Base-by-base conservation (phyloP, 2,113 vertebrate genomes). In the Pangasianodon gigas region DNA sequence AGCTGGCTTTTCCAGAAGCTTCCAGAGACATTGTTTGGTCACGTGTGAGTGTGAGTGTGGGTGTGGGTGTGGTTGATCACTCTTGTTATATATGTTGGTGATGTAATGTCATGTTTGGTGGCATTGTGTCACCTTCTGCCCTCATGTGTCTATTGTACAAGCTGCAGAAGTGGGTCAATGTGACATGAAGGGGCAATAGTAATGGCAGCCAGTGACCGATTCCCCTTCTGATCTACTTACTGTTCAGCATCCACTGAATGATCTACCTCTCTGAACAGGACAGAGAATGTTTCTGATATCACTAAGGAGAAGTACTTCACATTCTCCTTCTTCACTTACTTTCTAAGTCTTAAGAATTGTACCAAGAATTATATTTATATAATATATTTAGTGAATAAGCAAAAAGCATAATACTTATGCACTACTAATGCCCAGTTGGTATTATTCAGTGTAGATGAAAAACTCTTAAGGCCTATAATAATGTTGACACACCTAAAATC, bases 131-230 rank as follows among this genome's bases (percentile, higher is more conserved):
- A 58, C 80, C 26, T 80, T 56, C 14, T 69, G 26, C 56, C 65
- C 48, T 65, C 6, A 16, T 75, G 77, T 80, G 44, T 85, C 75
- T 58, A 51, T 82, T 87, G 56, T 58, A 37, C 8, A 29, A 69
- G 0, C 18, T 88, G 82, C 52, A 44, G 91, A 97, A 97, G 95
- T 98, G 96, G 97, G 98, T 97, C 97, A 97, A 94, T 96, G 96
- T 97, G 95, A 96, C 94, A 92, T 46, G 93, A 94, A 94, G 95
- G 94, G 91, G 93, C 93, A 93, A 94, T 93, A 92, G 94, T 94
- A 90, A 32, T 87, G 89, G 92, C 44, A 62, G 91, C 91, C 44
- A 79, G 77, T n/a, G 48, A 80, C 1, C 7, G 21, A 51, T 80
- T 19, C 10, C 79, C 48, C 37, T 52, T 13, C 4, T 81, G 96